Base-by-base conservation (phyloP, 2,113 vertebrate species). In the Odontophorus gujanensis region DNA sequence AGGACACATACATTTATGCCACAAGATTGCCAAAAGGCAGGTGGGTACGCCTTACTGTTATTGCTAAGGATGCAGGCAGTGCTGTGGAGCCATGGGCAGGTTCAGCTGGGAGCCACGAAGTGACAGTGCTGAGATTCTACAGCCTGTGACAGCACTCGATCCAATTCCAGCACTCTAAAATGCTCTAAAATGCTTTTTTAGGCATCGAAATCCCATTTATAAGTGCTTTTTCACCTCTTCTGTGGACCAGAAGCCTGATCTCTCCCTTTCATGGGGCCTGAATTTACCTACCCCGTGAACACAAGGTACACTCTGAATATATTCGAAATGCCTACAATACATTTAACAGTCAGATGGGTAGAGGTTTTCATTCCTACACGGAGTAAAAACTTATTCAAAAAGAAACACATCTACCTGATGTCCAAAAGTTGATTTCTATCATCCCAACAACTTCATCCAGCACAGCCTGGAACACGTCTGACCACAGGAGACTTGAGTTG, bases 31-130 rank as follows among this genome's bases (percentile, higher is more conserved):
- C 19, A 42, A 69, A 67, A 48, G 26, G 48, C 3, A 57, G 28
- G 9, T 18, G 45, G 26, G 61, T 80, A 24, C 42, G 25, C 6
- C 1, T 43, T 65, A 11, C 65, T 25, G 4, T 13, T 4, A 4
- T 3, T 11, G 21, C 43, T 6, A 5, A 32, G 32, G 65, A 51
- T 1, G 16, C 4, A 12, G 0, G 38, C 25, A 42, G 61, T 36
- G 11, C 48, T 62, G 14, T 53, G 83, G 34, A 58, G 30, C 3
- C 1, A 0, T 0, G 25, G 40, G 1, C 26, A 45, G n/a, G 63
- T 3, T 36, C 68, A 71, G 68, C 51, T 6, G 40, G 32, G 76
- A 20, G 47, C 32, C 81, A 21, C 18, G 59, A 67, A 71, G 63
- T 50, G 45, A 47, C 68, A 47, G 38, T 19, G 4, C 40, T 40